Percentiles rank a stretch among this genome's conserved stretches.
Evolutionary conservation across 2,113 vertebrate genomes (phyloP).

Genomic region (Psittacula cyanocephala): DNA sequence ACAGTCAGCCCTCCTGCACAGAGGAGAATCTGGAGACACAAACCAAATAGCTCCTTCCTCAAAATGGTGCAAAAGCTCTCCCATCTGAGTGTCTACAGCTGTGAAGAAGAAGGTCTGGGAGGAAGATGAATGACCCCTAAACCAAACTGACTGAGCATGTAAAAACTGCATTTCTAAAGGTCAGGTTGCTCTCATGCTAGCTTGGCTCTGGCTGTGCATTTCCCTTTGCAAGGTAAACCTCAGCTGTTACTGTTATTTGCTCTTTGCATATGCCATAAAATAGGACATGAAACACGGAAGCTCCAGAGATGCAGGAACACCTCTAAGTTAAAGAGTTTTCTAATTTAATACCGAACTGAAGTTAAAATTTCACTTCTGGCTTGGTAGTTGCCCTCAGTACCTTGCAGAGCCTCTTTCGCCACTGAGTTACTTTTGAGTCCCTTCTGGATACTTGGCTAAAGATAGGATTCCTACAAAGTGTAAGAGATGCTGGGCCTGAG

Average conservation of each 20-base stretch:
- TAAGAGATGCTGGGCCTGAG: neutral
- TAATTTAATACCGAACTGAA: neutral
- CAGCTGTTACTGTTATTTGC: neutral
- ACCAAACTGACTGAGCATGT: neutral
- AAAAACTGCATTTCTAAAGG: neutral
- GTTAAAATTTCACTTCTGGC: neutral
- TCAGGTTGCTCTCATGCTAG: neutral
- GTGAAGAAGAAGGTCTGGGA: neutral
- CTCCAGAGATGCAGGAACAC: neutral
- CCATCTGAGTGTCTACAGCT: neutral
- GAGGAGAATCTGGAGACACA: neutral
- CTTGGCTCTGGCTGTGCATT: neutral
- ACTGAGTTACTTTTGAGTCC: neutral
- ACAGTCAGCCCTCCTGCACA: neutral
- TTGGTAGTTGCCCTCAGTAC: neutral
- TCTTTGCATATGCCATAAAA: neutral
- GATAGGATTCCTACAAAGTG: neutral
- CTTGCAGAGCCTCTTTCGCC: neutral
- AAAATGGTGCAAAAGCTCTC: constrained; percentile 19
- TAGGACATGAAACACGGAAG: neutral
- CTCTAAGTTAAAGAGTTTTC: neutral
- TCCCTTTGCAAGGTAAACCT: neutral
- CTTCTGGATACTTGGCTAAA: neutral
- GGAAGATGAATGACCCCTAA: neutral
- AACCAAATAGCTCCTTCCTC: neutral